phyloP scores from a whole-genome alignment of 2,888 invertebrate species.

The Brassicogethes aeneus region DNA sequence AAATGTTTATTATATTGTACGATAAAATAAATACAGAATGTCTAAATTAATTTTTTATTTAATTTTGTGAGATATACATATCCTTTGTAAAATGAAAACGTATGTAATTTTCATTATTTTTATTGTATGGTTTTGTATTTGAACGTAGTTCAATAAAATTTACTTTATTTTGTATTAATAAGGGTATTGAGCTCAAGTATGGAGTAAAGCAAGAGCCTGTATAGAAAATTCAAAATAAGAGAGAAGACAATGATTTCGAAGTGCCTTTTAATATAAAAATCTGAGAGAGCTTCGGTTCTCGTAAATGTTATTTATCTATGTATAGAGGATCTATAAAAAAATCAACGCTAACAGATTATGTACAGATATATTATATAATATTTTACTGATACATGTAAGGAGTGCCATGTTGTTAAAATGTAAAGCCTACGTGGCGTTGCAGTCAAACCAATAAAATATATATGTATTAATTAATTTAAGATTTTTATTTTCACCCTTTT shows the following conservation, averaged over 20 bases:
- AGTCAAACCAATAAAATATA: slow-evolving; percentile 39
- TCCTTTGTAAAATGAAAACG: too few species aligned
- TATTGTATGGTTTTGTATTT: too few species aligned
- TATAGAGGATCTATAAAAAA: slow-evolving; percentile 29
- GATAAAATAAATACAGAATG: slow-evolving; percentile 13
- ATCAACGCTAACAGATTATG: slow-evolving; percentile 33
- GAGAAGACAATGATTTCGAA: slow-evolving; percentile 33
- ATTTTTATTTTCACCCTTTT: slow-evolving; percentile 2
- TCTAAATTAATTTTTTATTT: slow-evolving; percentile 11
- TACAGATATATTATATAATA: slow-evolving; percentile 34
- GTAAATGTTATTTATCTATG: slow-evolving; percentile 30
- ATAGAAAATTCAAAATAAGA: slow-evolving; percentile 6
- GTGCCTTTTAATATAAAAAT: slow-evolving; percentile 29
- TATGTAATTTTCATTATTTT: too few species aligned
- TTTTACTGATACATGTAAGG: slow-evolving; percentile 40
- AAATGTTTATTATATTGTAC: slow-evolving; percentile 11
- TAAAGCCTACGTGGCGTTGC: slow-evolving; percentile 35
- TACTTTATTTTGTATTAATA: too few species aligned
- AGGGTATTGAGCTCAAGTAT: background rate
- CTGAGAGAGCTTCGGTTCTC: slow-evolving; percentile 23
- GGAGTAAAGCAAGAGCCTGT: background rate
- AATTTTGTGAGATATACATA: slow-evolving; percentile 5
- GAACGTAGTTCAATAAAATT: too few species aligned
- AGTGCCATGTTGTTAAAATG: slow-evolving; percentile 40
- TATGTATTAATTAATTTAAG: slow-evolving; percentile 17